Conservation (phyloP, 2,113 vertebrate species). For the Laticauda laticaudata region DNA sequence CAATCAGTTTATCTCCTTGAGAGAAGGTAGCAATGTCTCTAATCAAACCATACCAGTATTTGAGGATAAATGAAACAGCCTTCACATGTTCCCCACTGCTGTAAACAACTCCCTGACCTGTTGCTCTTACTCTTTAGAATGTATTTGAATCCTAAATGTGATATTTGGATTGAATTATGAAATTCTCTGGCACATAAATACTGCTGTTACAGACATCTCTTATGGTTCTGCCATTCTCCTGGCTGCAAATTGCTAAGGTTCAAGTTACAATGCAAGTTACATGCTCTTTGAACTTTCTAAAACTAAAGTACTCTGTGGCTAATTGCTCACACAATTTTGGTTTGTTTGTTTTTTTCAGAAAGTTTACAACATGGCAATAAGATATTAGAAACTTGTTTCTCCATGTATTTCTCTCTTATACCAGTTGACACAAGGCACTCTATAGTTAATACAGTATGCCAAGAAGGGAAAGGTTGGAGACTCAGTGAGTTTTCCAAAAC, state of each 20-base stretch:
- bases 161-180: neutral
- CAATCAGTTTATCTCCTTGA: neutral
- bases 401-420: neutral
- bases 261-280: neutral
- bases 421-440: neutral
- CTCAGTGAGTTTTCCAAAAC: neutral
- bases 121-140: neutral
- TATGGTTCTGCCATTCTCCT: neutral
- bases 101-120: neutral
- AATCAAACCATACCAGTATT: neutral
- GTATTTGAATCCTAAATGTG: neutral
- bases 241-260: neutral
- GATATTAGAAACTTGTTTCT: neutral
- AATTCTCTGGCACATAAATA: neutral
- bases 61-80: neutral
- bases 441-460: neutral
- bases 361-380: neutral
- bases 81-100: neutral
- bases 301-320: neutral
- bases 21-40: neutral
- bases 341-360: neutral
- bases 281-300: neutral
- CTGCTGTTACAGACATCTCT: neutral
- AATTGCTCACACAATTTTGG: neutral
- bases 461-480: neutral